Base-by-base conservation (phyloP, 2,797 vertebrate species). In the Sebastes minor region DNA sequence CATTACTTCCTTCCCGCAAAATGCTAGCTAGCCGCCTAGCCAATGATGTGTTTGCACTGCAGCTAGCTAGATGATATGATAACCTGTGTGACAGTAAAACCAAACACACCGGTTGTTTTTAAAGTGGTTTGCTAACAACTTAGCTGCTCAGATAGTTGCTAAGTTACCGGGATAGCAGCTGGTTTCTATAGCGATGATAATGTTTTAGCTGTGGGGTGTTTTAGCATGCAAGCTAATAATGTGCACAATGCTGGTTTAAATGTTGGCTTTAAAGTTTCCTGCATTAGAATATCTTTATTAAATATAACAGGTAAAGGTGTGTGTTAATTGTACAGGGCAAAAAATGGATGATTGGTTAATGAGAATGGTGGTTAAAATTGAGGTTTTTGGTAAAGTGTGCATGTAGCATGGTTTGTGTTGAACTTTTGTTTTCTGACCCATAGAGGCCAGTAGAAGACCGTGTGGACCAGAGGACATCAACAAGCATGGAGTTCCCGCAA, bases 401-500 rank as follows among this genome's bases (percentile, higher is more conserved):
- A 38, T 38, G 89, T 92, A 89, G 93, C 92, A 94, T 95, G 86
- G 94, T 95, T 95, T 91, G 90, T 89, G 96, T 90, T 99, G 98
- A 98, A 98, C 96, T 98, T 97, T 97, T 97, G 97, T 98, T 98
- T 98, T 98, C 94, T 97, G 96, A 96, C 98, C 98, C 95, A 97
- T 98, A 99, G 98, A 98, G 98, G 98, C 97, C 98, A 97, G 97
- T 99, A 99, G 97, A 98, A 97, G 97, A 98, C 96, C 81, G 95
- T 96, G 95, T 93, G 97, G 94, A 95, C 92, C 89, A 38, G 35
- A 38, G 87, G 85, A 96, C 95, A 95, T 94, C 95, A 95, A 95
- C 95, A 91, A 97, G 97, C 95, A 99, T 99, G 98, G 98, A 99
- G 95, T 99, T 99, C 95, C 95, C 97, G 91, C 90, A 97, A 91